phyloP scores from a whole-genome alignment of 2,888 invertebrate species.

The Drosophila recens region DNA sequence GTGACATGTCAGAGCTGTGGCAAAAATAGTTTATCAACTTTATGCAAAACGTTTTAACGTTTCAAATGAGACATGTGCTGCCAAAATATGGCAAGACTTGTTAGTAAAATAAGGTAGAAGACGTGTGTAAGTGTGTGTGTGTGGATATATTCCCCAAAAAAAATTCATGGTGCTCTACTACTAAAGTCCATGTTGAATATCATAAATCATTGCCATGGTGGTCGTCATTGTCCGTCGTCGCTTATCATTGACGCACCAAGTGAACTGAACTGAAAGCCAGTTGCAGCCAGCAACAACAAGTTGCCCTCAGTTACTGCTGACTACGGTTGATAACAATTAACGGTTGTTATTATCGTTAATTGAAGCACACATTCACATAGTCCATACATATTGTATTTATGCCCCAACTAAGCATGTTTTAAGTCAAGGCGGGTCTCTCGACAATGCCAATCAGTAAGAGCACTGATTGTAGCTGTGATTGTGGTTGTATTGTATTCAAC shows the following conservation, averaged over 20 bases:
- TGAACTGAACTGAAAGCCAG: conserved; percentile 31
- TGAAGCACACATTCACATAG: conserved; percentile 50
- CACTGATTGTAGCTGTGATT: conserved; percentile 20
- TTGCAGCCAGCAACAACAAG: conserved; percentile 37
- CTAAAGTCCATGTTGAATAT: conserved; percentile 21
- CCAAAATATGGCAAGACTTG: conserved; percentile 20
- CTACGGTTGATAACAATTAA: conserved; percentile 65
- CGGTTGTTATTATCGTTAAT: conserved; percentile 73
- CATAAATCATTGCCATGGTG: conserved; percentile 39
- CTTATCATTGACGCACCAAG: conserved; percentile 68
- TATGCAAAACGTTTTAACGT: conserved; percentile 58
- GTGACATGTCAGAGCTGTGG: conserved; percentile 43
- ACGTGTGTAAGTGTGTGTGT: neutral
- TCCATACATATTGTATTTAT: conserved; percentile 30
- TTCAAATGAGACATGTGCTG: conserved; percentile 49
- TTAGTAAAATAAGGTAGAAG: conserved; percentile 3
- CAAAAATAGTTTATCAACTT: conserved; percentile 61
- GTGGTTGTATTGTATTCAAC: conserved; percentile 32
- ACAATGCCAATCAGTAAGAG: conserved; percentile 48
- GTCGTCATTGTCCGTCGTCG: conserved; percentile 27
- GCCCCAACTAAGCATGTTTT: conserved; percentile 37
- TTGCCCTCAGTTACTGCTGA: conserved; percentile 41
- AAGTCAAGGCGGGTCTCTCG: conserved; percentile 39
- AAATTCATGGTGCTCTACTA: conserved; percentile 15
- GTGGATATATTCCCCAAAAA: neutral